phyloP scores from a whole-genome alignment of 2,888 invertebrate species.

The Drosophila planitibia region DNA sequence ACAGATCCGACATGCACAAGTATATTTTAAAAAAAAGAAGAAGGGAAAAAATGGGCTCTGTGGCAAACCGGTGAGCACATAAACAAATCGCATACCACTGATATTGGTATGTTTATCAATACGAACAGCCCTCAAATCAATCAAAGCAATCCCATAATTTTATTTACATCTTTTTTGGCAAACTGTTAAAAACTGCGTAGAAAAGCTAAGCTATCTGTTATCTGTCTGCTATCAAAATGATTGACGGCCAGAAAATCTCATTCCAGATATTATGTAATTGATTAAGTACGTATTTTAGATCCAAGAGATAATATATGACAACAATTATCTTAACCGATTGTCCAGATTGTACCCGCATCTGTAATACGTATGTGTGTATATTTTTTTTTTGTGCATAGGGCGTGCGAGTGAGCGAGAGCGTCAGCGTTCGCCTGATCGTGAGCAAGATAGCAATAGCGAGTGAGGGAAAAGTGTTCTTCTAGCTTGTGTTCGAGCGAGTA shows the following conservation, averaged over 20 bases:
- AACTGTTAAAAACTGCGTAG: not conserved
- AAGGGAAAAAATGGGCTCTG: conserved; percentile 8
- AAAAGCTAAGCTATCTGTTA: conserved; percentile 36
- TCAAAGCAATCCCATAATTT: not conserved
- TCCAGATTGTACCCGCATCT: conserved; percentile 2
- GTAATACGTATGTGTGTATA: conserved; percentile 2
- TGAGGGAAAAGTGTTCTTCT: not conserved
- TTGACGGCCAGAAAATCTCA: conserved; percentile 2
- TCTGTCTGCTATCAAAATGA: not conserved
- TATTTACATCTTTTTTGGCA: not conserved
- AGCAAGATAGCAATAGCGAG: conserved; percentile 26
- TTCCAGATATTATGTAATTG: conserved; percentile 14
- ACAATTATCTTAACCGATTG: conserved; percentile 31
- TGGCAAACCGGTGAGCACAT: conserved; percentile 23
- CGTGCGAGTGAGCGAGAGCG: conserved; percentile 30
- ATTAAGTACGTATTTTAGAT: conserved; percentile 4
- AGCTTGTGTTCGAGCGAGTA: conserved; percentile 11
- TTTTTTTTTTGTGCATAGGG: conserved; percentile 10
- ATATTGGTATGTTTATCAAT: not conserved
- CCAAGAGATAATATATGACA: conserved; percentile 5
- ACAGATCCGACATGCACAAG: not conserved
- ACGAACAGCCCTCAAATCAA: conserved; percentile 3
- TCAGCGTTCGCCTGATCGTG: conserved; percentile 2
- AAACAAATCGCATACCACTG: not conserved
- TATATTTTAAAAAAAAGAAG: not conserved